These are phyloP conservation scores for Craseonycteris thonglongyai DNA, from an alignment of 2,113 vertebrate species.

Conservation along the genomic window DNA sequence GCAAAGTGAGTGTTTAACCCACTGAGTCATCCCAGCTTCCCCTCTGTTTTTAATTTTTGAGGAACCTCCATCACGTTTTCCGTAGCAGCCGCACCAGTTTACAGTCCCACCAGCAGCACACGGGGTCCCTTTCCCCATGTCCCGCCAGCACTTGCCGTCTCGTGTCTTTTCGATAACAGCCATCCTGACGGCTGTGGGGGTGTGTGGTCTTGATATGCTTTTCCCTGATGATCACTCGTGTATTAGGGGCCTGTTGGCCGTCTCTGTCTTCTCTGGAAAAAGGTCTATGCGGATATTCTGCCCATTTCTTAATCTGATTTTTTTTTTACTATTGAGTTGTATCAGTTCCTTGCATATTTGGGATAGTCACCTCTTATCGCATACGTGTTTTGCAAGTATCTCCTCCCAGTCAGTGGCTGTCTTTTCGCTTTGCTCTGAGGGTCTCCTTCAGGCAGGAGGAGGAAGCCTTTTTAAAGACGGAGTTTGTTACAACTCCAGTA, in stretches of 20 bases:
- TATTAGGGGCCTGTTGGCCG: background rate
- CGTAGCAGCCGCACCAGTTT: no score
- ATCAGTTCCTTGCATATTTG: background rate
- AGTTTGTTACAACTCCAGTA: no score
- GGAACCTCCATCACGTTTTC: no score
- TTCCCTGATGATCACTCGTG: background rate
- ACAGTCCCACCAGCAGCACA: no score
- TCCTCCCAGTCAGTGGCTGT: background rate
- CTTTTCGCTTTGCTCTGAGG: background rate
- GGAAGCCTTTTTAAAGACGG: background rate
- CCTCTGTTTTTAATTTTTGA: no score
- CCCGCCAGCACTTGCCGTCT: accelerated
- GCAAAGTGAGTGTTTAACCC: no score
- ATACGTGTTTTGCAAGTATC: accelerated
- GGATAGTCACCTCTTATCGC: background rate
- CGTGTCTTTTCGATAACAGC: background rate
- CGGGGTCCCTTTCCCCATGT: background rate
- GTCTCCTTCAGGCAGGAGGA: no score
- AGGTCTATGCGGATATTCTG: background rate
- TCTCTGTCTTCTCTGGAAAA: background rate
- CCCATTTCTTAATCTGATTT: no score
- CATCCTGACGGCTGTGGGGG: accelerated
- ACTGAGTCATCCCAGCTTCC: no score
- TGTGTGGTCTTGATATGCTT: accelerated
- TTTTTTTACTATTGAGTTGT: background rate